Evolutionary conservation across 2,797 vertebrate species (phyloP).

Genomic region (Leuciscus waleckii): DNA sequence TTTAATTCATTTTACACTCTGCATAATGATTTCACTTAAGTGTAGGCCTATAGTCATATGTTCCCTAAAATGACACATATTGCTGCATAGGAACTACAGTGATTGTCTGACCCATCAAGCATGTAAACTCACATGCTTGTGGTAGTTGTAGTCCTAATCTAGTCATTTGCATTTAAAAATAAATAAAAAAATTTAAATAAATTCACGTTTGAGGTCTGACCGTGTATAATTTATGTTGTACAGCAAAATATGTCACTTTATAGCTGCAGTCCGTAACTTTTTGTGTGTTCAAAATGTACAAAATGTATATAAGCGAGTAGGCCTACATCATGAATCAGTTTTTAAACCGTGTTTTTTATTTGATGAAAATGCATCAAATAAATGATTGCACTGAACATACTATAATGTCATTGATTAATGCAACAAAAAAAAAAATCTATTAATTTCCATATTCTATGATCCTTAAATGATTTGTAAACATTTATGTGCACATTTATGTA

Average conservation of each 20-base stretch:
- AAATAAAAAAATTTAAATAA: too few species aligned
- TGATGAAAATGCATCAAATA: neutral
- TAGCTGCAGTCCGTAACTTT: too few species aligned
- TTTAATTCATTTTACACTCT: slow-evolving; percentile 35
- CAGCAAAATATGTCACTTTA: neutral
- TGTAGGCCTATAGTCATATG: slow-evolving; percentile 6
- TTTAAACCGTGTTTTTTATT: too few species aligned
- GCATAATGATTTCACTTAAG: slow-evolving; percentile 34
- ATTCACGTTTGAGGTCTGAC: neutral
- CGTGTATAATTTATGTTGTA: neutral
- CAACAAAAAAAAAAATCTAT: neutral
- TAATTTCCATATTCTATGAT: neutral
- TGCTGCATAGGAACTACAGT: neutral
- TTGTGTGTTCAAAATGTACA: too few species aligned
- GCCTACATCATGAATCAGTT: too few species aligned
- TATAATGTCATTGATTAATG: neutral
- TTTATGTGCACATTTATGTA: neutral
- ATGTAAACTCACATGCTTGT: neutral
- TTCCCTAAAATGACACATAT: neutral
- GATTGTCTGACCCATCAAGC: slow-evolving; percentile 3
- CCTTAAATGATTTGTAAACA: neutral
- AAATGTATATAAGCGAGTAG: too few species aligned
- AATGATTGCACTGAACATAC: neutral
- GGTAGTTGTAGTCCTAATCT: neutral
- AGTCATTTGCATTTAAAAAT: too few species aligned